These are phyloP conservation scores for Anorthoa munda DNA, from an alignment of 2,888 invertebrate genomes.

Conservation along the genomic window DNA sequence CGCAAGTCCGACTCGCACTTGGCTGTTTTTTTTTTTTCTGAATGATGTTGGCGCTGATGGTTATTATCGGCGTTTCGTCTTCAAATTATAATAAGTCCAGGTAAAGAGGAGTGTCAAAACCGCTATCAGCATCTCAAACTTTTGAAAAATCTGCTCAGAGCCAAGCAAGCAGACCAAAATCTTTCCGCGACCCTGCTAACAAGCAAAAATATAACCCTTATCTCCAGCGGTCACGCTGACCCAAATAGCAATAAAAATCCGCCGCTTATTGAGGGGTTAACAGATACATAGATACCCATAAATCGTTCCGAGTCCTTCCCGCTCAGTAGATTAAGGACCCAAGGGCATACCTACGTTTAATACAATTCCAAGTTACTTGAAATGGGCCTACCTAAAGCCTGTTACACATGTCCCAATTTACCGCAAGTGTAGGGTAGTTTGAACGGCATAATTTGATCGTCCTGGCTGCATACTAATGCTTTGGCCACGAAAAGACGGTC, in stretches of 20 bases:
- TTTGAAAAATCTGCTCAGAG: not conserved
- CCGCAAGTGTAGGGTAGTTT: conserved; percentile 52
- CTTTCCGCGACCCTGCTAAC: not conserved
- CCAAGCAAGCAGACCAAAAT: not conserved
- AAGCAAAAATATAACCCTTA: conserved; percentile 32
- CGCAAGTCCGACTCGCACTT: too few relatives aligned
- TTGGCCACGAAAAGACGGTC: not conserved
- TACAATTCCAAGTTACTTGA: conserved; percentile 40
- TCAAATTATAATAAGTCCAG: not conserved
- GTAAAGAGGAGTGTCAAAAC: not conserved
- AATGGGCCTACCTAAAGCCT: conserved; percentile 44
- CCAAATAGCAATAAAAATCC: conserved; percentile 62
- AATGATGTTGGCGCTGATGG: too few relatives aligned
- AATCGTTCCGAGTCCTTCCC: conserved; percentile 58
- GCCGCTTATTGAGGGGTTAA: conserved; percentile 59
- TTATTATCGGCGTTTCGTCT: not conserved
- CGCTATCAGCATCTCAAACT: not conserved
- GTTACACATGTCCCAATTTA: conserved; percentile 58
- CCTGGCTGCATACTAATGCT: conserved; percentile 45
- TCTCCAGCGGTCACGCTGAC: conserved; percentile 52
- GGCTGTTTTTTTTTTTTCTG: too few relatives aligned
- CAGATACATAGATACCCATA: conserved; percentile 68
- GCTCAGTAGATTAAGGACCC: conserved; percentile 57
- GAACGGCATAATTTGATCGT: conserved; percentile 35
- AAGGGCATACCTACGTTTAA: conserved; percentile 53